Evolutionary conservation across 2,113 vertebrate genomes (phyloP), one percentile per base, ranked within the genome.

Genomic region (Bagarius yarrelli): DNA sequence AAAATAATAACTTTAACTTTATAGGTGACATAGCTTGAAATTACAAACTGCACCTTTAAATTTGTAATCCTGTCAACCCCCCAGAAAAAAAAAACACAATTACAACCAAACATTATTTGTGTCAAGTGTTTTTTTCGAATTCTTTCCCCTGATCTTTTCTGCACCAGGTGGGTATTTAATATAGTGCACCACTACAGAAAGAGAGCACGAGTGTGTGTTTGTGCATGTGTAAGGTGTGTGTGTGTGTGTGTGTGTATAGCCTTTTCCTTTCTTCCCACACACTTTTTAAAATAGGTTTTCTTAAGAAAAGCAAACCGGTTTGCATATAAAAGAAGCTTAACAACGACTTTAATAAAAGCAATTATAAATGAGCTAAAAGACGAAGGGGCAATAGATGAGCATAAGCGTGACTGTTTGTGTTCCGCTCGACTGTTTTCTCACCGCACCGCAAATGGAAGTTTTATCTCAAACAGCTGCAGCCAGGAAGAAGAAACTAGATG

Each of bases 331-430:
- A 95, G 83, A 93, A 92, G 89, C 89, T 89, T 92, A 89, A 86
- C 88, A 88, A 91, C 86, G 91, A 89, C 89, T 91, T 92, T 92
- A 94, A 82, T 47, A 88, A 92, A 95, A 95, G 95, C 95, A 94
- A 97, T 96, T 96, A 96, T 94, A 96, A 94, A 96, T 96, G 96
- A 96, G 93, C 96, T 95, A 94, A 93, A 85, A 92, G 92, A 92
- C 91, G 89, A 90, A 87, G 77, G 21, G 86, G 89, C 89, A 89
- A 90, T 91, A 88, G 91, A 92, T 89, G 90, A 69, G 63, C 73
- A 85, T 89, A 91, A 61, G 70, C 74, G 84, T 77, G 78, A 30
- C 53, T 50, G 55, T 81, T 84, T 25, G 59, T 44, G 50, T 61
- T 59, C 14, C 50, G 18, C 56, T 55, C 64, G 23, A 16, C 63